Conservation (phyloP, 2,113 vertebrate genomes). For the Eublepharis macularius region DNA sequence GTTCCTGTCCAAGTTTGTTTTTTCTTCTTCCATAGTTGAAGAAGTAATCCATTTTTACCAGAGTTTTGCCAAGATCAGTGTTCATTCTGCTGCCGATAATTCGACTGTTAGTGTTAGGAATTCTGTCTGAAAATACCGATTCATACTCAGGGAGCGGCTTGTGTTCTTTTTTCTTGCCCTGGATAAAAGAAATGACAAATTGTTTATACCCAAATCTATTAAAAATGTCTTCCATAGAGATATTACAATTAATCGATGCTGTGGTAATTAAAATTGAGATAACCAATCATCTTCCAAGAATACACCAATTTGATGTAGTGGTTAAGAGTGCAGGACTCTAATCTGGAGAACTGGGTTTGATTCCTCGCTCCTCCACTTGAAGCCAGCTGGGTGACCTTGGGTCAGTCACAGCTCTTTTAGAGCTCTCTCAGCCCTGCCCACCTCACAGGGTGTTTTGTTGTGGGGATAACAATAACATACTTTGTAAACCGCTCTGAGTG, state of each 20-base stretch:
- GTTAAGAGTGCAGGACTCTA: too few relatives aligned
- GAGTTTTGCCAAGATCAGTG: constrained; percentile 75
- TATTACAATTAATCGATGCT: not conserved
- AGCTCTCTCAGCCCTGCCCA: too few relatives aligned
- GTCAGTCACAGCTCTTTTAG: too few relatives aligned
- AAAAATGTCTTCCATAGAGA: not conserved
- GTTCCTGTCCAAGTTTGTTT: constrained; percentile 72
- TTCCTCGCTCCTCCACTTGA: too few relatives aligned
- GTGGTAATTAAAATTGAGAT: not conserved
- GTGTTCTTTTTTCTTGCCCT: constrained; percentile 77
- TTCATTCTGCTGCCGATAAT: constrained; percentile 77
- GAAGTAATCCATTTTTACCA: constrained; percentile 78
- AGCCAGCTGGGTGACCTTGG: too few relatives aligned
- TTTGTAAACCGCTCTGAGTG: too few relatives aligned
- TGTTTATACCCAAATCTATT: not conserved
- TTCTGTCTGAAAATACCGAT: constrained; percentile 73
- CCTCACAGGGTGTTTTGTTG: too few relatives aligned
- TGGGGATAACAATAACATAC: too few relatives aligned
- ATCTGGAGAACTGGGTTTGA: too few relatives aligned
- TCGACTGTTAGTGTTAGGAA: constrained; percentile 78
- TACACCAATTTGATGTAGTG: too few relatives aligned
- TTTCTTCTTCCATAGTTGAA: constrained; percentile 65
- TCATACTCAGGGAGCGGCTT: constrained; percentile 65
- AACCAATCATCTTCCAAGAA: not conserved
- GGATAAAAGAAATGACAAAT: constrained; percentile 15